These are phyloP conservation scores for Eira barbara DNA, from an alignment of 2,113 vertebrate genomes.

Conservation along the genomic window DNA sequence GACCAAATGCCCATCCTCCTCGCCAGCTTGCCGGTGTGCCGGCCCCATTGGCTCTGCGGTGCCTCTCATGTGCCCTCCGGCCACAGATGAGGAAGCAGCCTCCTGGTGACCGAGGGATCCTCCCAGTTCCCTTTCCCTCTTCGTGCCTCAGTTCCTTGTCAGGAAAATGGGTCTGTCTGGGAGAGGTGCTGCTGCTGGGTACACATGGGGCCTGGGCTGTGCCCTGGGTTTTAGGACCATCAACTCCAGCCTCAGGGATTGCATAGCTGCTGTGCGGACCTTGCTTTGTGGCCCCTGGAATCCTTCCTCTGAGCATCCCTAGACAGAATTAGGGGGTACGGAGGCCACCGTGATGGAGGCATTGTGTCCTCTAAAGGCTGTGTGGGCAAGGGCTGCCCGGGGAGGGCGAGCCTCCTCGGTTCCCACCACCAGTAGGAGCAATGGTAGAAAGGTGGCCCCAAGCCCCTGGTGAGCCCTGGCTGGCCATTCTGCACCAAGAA, in stretches of 20 bases:
- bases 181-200: not conserved
- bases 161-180: not conserved
- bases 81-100: not conserved
- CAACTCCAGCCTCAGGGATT: not conserved
- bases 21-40: fast-evolving
- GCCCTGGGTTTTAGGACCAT: not conserved
- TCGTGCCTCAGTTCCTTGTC: not conserved
- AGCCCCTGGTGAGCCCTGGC: not conserved
- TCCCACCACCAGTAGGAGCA: not conserved
- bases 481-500: not conserved
- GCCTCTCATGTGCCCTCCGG: not conserved
- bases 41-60: not conserved
- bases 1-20: not conserved
- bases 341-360: not conserved
- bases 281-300: not conserved
- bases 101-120: not conserved
- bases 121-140: not conserved
- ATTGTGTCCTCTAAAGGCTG: not conserved
- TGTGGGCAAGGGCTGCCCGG: not conserved
- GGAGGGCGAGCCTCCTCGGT: not conserved
- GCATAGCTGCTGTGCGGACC: fast-evolving
- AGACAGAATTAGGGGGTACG: not conserved
- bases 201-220: not conserved
- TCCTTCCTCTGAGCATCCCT: not conserved
- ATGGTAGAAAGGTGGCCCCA: not conserved